These are phyloP conservation scores for Leucoptera coffeella DNA, from an alignment of 2,888 invertebrate genomes.

Conservation along the genomic window DNA sequence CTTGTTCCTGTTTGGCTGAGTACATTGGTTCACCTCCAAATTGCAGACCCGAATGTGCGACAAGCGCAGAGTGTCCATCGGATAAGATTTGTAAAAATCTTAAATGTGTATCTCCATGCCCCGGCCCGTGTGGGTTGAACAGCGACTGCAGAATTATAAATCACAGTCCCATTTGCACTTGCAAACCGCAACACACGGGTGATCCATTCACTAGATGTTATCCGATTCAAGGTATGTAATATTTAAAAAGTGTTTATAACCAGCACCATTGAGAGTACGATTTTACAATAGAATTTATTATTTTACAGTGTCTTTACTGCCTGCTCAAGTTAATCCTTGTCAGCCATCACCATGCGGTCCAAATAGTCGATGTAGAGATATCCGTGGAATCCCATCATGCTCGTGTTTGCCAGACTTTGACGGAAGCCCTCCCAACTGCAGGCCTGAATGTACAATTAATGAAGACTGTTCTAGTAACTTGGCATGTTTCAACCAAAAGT, in stretches of 20 bases:
- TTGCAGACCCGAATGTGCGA: constrained; percentile 69
- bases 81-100: constrained; percentile 61
- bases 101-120: constrained; percentile 67
- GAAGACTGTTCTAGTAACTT: constrained; percentile 61
- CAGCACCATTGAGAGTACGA: too few species aligned
- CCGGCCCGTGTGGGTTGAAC: constrained; percentile 65
- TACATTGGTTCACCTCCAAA: constrained; percentile 63
- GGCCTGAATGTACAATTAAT: constrained; percentile 61
- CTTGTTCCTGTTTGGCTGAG: constrained; percentile 65
- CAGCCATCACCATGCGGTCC: constrained; percentile 63
- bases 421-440: constrained; percentile 62
- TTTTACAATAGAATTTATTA: constrained; percentile 3
- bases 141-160: constrained; percentile 66
- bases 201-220: constrained; percentile 64
- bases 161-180: constrained; percentile 66
- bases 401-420: constrained; percentile 57
- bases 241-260: background rate
- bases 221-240: constrained; percentile 27
- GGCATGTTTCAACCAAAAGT: constrained; percentile 64
- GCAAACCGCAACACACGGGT: constrained; percentile 53
- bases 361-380: constrained; percentile 54
- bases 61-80: constrained; percentile 60
- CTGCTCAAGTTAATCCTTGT: constrained; percentile 51
- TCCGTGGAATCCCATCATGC: constrained; percentile 52
- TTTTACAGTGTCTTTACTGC: constrained; percentile 20